phyloP scores from a whole-genome alignment of 2,797 vertebrate species.

The Rhinatrema bivittatum region DNA sequence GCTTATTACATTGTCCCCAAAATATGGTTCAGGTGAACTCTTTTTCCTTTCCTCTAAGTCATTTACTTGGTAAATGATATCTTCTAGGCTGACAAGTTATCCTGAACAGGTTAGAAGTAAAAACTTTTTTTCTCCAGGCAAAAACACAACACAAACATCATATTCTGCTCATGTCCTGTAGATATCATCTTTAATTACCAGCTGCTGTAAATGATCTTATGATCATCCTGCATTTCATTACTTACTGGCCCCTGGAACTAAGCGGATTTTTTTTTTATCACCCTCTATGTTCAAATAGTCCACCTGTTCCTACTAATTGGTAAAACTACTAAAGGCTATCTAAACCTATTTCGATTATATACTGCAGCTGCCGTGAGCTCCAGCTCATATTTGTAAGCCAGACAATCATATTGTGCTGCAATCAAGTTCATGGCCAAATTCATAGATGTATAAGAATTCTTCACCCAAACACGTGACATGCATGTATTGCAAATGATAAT shows the following conservation, averaged over 20 bases:
- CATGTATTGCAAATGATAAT: too few species aligned
- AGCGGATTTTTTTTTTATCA: slow-evolving; percentile 32
- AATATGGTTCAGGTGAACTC: too few species aligned
- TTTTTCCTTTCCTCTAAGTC: too few species aligned
- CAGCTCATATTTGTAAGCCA: slow-evolving; percentile 3
- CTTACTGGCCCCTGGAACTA: slow-evolving; percentile 23
- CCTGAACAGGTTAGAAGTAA: slow-evolving; percentile 8
- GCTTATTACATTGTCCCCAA: too few species aligned
- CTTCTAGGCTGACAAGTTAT: too few species aligned
- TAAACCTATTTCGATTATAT: slow-evolving; percentile 15
- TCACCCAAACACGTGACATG: too few species aligned
- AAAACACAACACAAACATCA: slow-evolving; percentile 7
- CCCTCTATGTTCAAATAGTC: slow-evolving; percentile 37
- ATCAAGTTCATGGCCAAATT: too few species aligned
- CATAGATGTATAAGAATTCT: too few species aligned
- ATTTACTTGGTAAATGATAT: too few species aligned
- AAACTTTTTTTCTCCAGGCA: slow-evolving; percentile 9
- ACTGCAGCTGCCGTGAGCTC: slow-evolving; percentile 7
- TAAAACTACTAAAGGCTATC: slow-evolving; percentile 21
- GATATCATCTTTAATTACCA: slow-evolving; percentile 44
- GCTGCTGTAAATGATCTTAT: slow-evolving; percentile 44
- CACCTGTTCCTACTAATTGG: slow-evolving; percentile 51
- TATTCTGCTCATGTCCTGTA: slow-evolving; percentile 22
- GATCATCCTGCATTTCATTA: slow-evolving; percentile 28
- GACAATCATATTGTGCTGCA: slow-evolving; percentile 6